These are phyloP conservation scores for Drosophila asahinai DNA, from an alignment of 1,140 invertebrate genomes.

Conservation along the genomic window DNA sequence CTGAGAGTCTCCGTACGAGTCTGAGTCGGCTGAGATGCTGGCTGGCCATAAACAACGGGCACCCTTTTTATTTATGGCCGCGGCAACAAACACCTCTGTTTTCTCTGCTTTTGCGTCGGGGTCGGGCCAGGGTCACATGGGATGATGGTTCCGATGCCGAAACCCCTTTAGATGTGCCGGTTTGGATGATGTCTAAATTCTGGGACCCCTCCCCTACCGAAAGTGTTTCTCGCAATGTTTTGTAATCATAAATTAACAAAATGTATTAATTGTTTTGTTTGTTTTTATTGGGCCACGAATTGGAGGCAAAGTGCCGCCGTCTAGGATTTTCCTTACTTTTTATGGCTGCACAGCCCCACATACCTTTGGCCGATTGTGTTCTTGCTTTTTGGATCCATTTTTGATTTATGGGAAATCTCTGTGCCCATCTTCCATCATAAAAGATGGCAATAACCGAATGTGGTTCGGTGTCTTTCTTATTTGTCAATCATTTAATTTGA, in stretches of 20 bases:
- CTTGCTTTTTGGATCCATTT: conserved; percentile 18
- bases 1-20: conserved; percentile 29
- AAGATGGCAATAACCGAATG: conserved; percentile 22
- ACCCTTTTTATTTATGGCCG: conserved; percentile 82
- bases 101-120: conserved; percentile 50
- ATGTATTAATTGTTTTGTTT: conserved; percentile 85
- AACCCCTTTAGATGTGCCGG: conserved; percentile 56
- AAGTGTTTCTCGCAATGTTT: conserved; percentile 83
- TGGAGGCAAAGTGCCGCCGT: conserved; percentile 73
- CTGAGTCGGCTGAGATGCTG: conserved; percentile 38
- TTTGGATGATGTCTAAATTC: conserved; percentile 78
- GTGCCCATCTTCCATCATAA: conserved; percentile 31
- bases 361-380: conserved; percentile 44
- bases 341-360: conserved; percentile 20
- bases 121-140: conserved; percentile 40
- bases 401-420: conserved; percentile 36
- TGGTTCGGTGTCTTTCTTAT: conserved; percentile 50
- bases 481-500: conserved; percentile 65
- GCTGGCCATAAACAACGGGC: conserved; percentile 77
- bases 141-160: conserved; percentile 14
- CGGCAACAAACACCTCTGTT: conserved; percentile 82
- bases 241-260: conserved; percentile 85
- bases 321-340: conserved; percentile 33
- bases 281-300: conserved; percentile 75
- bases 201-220: conserved; percentile 48